phyloP scores from a whole-genome alignment of 2,888 invertebrate genomes.

The Cotesia congregata region DNA sequence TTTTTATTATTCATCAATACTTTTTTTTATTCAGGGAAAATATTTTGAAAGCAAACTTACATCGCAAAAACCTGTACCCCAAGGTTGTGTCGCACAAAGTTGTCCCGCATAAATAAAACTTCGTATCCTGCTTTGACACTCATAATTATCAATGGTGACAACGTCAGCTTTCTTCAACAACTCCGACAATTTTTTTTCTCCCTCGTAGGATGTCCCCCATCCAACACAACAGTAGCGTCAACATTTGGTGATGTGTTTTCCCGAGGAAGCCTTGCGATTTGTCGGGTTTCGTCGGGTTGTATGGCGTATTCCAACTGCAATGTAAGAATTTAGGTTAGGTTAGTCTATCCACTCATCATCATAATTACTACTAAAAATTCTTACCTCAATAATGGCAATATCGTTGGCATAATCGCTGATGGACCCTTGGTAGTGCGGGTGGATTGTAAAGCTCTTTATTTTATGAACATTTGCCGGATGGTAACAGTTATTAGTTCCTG shows the following conservation, averaged over 20 bases:
- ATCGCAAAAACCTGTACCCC: background rate
- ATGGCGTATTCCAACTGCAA: background rate
- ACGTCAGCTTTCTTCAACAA: background rate
- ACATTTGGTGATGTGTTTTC: background rate
- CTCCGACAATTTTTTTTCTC: background rate
- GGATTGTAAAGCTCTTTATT: background rate
- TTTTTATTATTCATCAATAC: no score
- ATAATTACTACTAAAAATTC: background rate
- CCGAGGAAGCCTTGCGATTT: background rate
- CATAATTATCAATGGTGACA: background rate
- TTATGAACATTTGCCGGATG: background rate
- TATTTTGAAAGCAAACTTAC: background rate
- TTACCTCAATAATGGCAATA: constrained; percentile 19
- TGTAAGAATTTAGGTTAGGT: background rate
- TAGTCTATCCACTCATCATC: background rate
- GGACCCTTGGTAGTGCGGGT: background rate
- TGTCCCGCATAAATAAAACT: background rate
- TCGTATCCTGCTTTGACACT: background rate
- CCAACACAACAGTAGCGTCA: background rate
- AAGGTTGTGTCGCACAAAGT: background rate
- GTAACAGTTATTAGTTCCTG: constrained; percentile 1
- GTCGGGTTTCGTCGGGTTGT: background rate
- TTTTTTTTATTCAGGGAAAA: no score
- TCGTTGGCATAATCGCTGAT: background rate
- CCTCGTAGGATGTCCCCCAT: background rate